Percentiles rank a stretch among this genome's conserved stretches.
Evolutionary conservation across 2,113 vertebrate genomes (phyloP).

Genomic region (Scatophagus argus): DNA sequence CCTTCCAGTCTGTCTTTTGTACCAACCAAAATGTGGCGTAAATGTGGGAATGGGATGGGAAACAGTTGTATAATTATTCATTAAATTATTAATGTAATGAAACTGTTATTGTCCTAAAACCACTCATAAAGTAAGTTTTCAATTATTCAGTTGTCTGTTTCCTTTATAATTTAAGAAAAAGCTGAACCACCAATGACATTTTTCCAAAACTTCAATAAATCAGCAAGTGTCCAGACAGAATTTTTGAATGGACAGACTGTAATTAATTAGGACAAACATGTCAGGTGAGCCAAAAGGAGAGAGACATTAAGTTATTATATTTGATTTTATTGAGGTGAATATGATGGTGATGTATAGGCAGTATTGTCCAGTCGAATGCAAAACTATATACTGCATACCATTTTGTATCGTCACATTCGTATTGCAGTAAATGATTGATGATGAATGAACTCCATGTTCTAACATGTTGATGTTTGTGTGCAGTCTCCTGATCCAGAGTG

Average conservation of each 20-base stretch:
- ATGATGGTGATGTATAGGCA: not conserved
- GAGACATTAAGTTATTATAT: not conserved
- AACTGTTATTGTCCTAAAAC: too few relatives aligned
- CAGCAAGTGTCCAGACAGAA: not conserved
- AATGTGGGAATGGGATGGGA: too few relatives aligned
- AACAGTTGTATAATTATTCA: too few relatives aligned
- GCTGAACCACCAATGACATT: not conserved
- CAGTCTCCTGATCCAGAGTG: constrained; percentile 91
- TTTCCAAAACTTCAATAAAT: too few relatives aligned
- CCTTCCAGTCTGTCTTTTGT: too few relatives aligned
- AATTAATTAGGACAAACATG: too few relatives aligned
- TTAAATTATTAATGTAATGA: too few relatives aligned
- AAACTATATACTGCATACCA: not conserved
- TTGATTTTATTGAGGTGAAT: not conserved
- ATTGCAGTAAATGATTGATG: not conserved
- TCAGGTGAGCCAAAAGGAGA: too few relatives aligned
- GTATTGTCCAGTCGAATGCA: not conserved
- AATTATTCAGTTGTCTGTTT: not conserved
- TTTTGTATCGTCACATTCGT: not conserved
- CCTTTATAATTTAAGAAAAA: not conserved
- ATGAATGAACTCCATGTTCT: not conserved
- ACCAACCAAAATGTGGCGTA: too few relatives aligned
- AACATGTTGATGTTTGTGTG: not conserved
- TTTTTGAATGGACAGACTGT: not conserved
- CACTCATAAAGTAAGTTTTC: too few relatives aligned